A percentile compares a stretch with the other conserved stretches of the same genome.
Conservation (phyloP, 53 echinoderm and acorn worm genomes). For the Astropecten irregularis region DNA sequence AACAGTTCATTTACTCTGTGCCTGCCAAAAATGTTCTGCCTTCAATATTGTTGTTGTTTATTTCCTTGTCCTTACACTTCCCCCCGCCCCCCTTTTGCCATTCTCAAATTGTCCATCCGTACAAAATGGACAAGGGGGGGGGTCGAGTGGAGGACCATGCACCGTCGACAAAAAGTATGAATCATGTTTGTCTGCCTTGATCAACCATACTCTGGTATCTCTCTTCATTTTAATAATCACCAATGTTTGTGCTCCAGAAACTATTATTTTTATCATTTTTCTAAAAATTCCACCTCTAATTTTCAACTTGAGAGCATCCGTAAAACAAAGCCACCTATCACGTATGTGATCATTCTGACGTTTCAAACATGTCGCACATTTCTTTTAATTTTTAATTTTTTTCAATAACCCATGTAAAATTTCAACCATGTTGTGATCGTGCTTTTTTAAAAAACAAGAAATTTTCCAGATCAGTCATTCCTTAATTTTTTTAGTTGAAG, state of each 20-base stretch:
- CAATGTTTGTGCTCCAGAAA: constrained; percentile 37
- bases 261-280: not conserved
- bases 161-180: constrained; percentile 6
- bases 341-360: no score
- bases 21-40: constrained; percentile 40
- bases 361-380: constrained; percentile 25
- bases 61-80: not conserved
- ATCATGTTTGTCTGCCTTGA: constrained; percentile 24
- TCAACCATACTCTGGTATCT: constrained; percentile 24
- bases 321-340: no score
- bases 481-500: constrained; percentile 11
- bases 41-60: constrained; percentile 3
- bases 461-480: constrained; percentile 1
- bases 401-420: constrained; percentile 26
- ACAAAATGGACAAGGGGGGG: no score
- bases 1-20: constrained; percentile 62
- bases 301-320: not conserved
- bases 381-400: no score
- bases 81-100: constrained; percentile 5
- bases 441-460: constrained; percentile 12
- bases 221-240: constrained; percentile 28
- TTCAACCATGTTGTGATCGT: constrained; percentile 31
- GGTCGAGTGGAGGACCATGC: no score
- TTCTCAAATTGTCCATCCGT: no score
- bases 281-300: constrained; percentile 6